Base-by-base conservation (phyloP, 2,888 invertebrate species). In the Dexiosoma caninum region DNA sequence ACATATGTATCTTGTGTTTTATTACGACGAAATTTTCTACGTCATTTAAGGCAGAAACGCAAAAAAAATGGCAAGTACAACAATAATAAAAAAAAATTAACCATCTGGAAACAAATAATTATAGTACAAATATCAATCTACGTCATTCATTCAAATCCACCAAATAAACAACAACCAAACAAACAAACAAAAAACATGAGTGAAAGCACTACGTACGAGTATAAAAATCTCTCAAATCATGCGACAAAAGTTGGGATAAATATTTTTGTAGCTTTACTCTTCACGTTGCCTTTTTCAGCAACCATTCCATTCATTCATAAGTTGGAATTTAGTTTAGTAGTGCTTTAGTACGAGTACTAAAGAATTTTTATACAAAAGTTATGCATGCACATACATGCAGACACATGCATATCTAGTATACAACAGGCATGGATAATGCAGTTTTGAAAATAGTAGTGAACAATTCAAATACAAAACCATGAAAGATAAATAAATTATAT, bases 301-400 rank as follows among this genome's bases (percentile, higher is more conserved):
- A n/a, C n/a, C n/a, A 32, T 19, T 32, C n/a, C n/a, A 21, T 79
- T 81, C 81, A 77, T 81, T 81, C 72, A 81, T 77, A 62, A 81
- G 77, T 76, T 40, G n/a, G 8, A 46, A 59, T 51, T 42, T 27
- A 1, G 32, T 75, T 51, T 42, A 30, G 23, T 32, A 59, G 21
- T 57, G 21, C 51, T 14, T 1, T 46, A 46, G 51, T 27, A 46
- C 32, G 0, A 23, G 14, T 4, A 16, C n/a, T n/a, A n/a, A n/a
- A n/a, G n/a, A n/a, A n/a, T n/a, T n/a, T n/a, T n/a, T 7, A 12
- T n/a, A 4, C 3, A 6, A 32, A 12, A 30, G n/a, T 0, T 21
- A 27, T 2, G 23, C 23, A 42, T 42, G 12, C 21, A 10, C 12
- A 8, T 21, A 49, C 7, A n/a, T 49, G 7, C n/a, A 27, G 1